Evolutionary conservation across 1,140 invertebrate species (phyloP), one percentile per base, ranked within the genome.

Genomic region (Camponotus pennsylvanicus): DNA sequence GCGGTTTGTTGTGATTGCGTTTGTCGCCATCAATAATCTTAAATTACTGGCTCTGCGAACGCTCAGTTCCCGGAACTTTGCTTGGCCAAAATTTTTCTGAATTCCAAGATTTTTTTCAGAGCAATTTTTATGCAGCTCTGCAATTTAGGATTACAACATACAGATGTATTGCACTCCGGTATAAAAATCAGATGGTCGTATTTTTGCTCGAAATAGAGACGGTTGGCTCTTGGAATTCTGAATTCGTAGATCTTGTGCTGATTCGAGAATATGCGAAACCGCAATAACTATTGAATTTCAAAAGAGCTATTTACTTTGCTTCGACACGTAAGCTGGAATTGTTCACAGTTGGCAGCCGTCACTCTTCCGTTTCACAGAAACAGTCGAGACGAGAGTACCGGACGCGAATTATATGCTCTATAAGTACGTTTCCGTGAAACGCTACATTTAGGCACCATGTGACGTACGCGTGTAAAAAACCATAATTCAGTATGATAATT

Each of bases 351-450:
- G 34, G n/a, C 45, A 42, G 32, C 61, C 83, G 42, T 27, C 73
- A 18, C 34, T 49, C 49, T 85, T 85, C 45, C 61, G 69, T 91
- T 88, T 87, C 77, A 27, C 70, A 63, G 83, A 89, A 89, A 89
- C 66, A 7, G 84, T 80, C 69, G 76, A 63, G 83, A 76, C 76
- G 49, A 49, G 61, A 76, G 66, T 71, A 82, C 69, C 84, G 83
- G 49, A 86, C 63, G 76, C 57, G 59, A 32, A 40, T 63, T 52
- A 27, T 63, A 27, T 3, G 32, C 52, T 69, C 21, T n/a, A 61
- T 55, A 42, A 32, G 79, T 40, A 61, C 40, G 49, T 73, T 89
- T 88, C 88, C 55, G 45, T 73, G 87, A 88, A 88, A 27, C 75
- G 55, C 45, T 42, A 49, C 61, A 64, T 76, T 76, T 66, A 55